Base-by-base conservation (phyloP, 2,113 vertebrate species). In the Hippocampus mohnikei region DNA sequence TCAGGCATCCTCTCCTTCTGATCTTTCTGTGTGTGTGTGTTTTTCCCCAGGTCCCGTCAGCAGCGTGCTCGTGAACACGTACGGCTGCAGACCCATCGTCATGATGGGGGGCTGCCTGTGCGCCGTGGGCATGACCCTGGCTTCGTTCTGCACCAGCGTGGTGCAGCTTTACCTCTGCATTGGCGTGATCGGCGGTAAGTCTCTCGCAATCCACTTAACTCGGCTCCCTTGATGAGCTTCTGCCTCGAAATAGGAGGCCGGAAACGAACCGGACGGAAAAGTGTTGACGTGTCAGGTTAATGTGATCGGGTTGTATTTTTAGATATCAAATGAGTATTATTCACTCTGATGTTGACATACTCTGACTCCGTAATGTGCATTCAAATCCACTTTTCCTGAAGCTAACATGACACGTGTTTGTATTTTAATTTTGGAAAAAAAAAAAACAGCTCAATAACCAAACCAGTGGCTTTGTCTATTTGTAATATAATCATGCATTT, bases 11-110 rank as follows among this genome's bases (percentile, higher is more conserved):
- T 37, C 33, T 37, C 33, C 65, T 76, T 85, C 84, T 88, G 83
- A 70, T 76, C 72, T 75, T 76, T 74, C 58, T 33, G 33, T 37
- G 33, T 37, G 29, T 29, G 29, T 29, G 29, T 29, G 33, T 37
- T 5, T 37, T 37, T 77, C 41, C 71, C 64, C 81, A 98, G 97
- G 97, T 85, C 96, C 96, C 40, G 88, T 99, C 86, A 98, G 96
- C 90, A 98, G 96, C 60, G 89, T 98, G 73, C 88, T 99, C 88
- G 96, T 99, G 78, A 99, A 99, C 89, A 96, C 91, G 1, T 97
- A 96, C 0, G 96, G 96, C 69, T 96, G 95, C 75, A 93, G 97
- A 21, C 96, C 96, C 10, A 90, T 99, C 13, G 95, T 99, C 84
- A 94, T 98, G 41, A 80, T 89, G 52, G 97, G 97, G 13, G 97